Conservation (phyloP, 2,797 vertebrate species). For the Novumbra hubbsi region DNA sequence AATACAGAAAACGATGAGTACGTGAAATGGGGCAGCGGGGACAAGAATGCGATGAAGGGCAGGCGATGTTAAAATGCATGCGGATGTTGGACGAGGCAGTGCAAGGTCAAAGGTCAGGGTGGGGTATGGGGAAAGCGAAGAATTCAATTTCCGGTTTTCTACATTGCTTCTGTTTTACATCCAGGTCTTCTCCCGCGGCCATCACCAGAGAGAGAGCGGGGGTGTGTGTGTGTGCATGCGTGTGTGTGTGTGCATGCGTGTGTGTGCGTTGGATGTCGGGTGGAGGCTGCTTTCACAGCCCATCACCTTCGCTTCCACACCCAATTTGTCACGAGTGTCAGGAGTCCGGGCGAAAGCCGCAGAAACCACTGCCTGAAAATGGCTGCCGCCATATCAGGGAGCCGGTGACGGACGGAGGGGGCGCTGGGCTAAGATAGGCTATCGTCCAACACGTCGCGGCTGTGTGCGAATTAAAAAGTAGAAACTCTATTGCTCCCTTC, state of each 20-base stretch:
- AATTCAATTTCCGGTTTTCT: slow-evolving; percentile 80
- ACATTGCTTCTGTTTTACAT: slow-evolving; percentile 76
- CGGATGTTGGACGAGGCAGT: slow-evolving; percentile 22
- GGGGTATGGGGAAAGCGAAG: slow-evolving; percentile 66
- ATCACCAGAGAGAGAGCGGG: slow-evolving; percentile 20
- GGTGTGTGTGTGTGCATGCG: slow-evolving; percentile 21
- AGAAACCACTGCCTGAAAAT: slow-evolving; percentile 80
- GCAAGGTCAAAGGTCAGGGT: slow-evolving; percentile 69
- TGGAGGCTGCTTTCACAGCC: slow-evolving; percentile 87
- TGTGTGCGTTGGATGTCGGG: slow-evolving; percentile 45
- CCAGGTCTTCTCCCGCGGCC: slow-evolving; percentile 69
- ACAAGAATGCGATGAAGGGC: slow-evolving; percentile 57
- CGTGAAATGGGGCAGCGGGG: slow-evolving; percentile 37
- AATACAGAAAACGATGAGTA: slow-evolving; percentile 21
- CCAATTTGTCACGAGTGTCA: slow-evolving; percentile 91
- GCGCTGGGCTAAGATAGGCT: slow-evolving; percentile 14
- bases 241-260: slow-evolving; percentile 41
- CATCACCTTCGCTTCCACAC: slow-evolving; percentile 81
- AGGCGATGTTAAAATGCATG: slow-evolving; percentile 74
- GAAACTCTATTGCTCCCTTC: slow-evolving; percentile 48
- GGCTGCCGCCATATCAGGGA: slow-evolving; percentile 78
- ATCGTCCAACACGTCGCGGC: slow-evolving; percentile 55
- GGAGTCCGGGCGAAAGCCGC: slow-evolving; percentile 77
- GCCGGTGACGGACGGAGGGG: not conserved
- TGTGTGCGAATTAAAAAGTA: slow-evolving; percentile 57